A percentile compares a stretch with the other conserved stretches of the same genome.
These are phyloP conservation scores for Alligator mississippiensis DNA, from an alignment of 2,113 vertebrate species.

Conservation along the genomic window DNA sequence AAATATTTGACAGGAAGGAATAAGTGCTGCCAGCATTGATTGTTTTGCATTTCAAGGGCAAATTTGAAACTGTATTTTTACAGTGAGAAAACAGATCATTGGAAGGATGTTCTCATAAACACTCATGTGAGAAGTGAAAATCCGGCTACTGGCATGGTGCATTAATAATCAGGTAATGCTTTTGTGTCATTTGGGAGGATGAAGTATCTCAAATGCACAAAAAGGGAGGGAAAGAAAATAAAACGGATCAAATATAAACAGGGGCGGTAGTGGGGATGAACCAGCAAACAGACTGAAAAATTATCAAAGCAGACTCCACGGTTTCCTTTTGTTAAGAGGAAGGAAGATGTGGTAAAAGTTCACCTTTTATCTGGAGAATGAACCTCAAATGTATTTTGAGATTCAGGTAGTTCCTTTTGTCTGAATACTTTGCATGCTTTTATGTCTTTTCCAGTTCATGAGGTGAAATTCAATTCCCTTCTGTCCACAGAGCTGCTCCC, in stretches of 20 bases:
- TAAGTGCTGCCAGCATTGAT: conserved; percentile 60
- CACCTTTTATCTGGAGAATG: neutral
- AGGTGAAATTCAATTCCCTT: neutral
- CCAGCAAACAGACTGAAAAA: neutral
- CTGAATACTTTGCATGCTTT: neutral
- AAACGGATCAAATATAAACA: neutral
- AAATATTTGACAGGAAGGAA: conserved; percentile 52
- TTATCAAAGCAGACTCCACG: neutral
- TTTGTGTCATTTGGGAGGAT: neutral
- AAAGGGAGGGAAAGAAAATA: conserved; percentile 1
- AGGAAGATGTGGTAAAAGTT: neutral
- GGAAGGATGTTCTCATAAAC: conserved; percentile 37
- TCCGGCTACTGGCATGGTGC: neutral
- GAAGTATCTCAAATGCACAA: neutral
- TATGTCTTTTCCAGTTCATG: neutral
- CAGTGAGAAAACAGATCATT: conserved; percentile 17
- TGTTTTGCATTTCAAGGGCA: conserved; percentile 65
- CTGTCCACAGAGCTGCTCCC: neutral
- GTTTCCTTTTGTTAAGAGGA: neutral
- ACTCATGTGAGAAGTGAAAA: conserved; percentile 3
- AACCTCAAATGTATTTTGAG: neutral
- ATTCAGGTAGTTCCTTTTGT: neutral
- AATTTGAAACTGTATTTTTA: conserved; percentile 49
- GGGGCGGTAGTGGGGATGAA: neutral
- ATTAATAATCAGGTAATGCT: neutral